Percentiles rank a stretch among this genome's conserved stretches.
phyloP scores from a whole-genome alignment of 2,888 invertebrate species.

The Lampropteryx suffumata region DNA sequence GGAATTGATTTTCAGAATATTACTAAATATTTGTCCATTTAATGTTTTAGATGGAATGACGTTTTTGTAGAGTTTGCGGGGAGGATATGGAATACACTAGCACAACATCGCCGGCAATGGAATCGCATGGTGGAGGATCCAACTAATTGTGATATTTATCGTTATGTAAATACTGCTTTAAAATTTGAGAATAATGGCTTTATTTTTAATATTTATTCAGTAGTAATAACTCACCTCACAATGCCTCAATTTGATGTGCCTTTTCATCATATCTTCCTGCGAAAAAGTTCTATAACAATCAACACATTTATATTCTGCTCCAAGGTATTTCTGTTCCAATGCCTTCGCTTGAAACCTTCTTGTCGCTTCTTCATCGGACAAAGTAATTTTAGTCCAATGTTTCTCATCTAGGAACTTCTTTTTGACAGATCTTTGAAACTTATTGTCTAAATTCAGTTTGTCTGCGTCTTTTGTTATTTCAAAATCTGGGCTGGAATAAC shows the following conservation, averaged over 20 bases:
- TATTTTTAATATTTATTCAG: too few species aligned
- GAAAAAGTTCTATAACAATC: conserved; percentile 68
- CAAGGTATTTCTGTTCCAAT: conserved; percentile 49
- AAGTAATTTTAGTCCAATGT: conserved; percentile 57
- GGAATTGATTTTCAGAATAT: too few species aligned
- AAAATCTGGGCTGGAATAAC: not conserved
- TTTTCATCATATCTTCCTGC: conserved; percentile 59
- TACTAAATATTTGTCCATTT: too few species aligned
- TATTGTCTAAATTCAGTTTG: conserved; percentile 8
- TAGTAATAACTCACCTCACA: conserved; percentile 29
- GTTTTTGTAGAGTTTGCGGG: too few species aligned
- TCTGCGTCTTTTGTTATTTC: not conserved
- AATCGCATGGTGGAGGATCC: too few species aligned
- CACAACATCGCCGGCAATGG: too few species aligned
- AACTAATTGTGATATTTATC: too few species aligned
- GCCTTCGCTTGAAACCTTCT: conserved; percentile 54
- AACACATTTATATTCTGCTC: conserved; percentile 57
- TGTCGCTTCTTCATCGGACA: conserved; percentile 63
- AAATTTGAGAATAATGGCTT: too few species aligned
- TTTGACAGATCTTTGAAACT: conserved; percentile 24
- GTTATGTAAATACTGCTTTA: too few species aligned
- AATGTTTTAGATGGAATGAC: too few species aligned
- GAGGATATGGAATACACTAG: too few species aligned
- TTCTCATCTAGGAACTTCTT: conserved; percentile 31
- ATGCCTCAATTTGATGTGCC: conserved; percentile 61